phyloP scores from a whole-genome alignment of 1,140 invertebrate genomes.

The Rhyzopertha dominica region DNA sequence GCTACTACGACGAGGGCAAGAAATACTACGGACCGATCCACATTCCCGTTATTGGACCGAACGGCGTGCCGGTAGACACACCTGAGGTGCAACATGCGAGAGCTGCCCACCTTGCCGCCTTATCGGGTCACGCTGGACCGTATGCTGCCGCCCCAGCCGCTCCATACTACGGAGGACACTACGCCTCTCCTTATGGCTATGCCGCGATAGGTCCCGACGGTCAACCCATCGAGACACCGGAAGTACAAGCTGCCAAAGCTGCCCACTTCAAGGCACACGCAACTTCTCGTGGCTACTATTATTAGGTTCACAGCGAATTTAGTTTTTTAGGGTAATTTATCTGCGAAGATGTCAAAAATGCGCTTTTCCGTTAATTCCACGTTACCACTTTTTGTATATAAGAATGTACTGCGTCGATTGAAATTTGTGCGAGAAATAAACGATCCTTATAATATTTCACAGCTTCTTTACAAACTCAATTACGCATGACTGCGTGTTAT shows the following conservation, averaged over 20 bases:
- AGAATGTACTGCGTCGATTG: too few species aligned
- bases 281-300: conserved; percentile 37
- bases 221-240: conserved; percentile 48
- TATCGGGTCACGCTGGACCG: conserved; percentile 14
- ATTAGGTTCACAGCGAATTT: too few species aligned
- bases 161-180: conserved; percentile 2
- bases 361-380: too few species aligned
- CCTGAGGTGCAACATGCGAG: conserved; percentile 57
- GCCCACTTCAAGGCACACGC: conserved; percentile 54
- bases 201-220: conserved; percentile 33
- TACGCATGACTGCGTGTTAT: too few species aligned
- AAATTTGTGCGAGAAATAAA: too few species aligned
- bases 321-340: too few species aligned
- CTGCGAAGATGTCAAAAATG: too few species aligned
- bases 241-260: conserved; percentile 57
- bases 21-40: conserved; percentile 46
- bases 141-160: conserved; percentile 7
- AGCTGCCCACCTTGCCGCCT: conserved; percentile 53
- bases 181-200: conserved; percentile 14
- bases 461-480: too few species aligned
- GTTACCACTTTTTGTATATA: too few species aligned
- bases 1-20: background rate
- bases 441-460: too few species aligned
- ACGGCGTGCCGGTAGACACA: conserved; percentile 54
- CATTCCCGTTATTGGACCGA: conserved; percentile 46